Evolutionary conservation across 2,888 invertebrate species (phyloP).

Genomic region (Coleophora flavipennella): DNA sequence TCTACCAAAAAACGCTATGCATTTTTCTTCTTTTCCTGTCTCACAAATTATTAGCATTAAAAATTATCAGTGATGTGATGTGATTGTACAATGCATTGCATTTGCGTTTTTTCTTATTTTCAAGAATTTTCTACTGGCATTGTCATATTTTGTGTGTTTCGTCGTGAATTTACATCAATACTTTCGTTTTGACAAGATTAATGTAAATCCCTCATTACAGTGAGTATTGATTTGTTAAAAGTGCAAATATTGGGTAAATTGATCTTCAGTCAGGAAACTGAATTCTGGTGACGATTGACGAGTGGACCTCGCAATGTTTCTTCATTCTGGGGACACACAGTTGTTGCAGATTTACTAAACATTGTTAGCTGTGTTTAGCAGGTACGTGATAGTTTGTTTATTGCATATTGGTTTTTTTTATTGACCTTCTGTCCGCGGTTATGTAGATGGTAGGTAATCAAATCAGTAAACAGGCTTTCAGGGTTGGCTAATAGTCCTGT

Average conservation of each 20-base stretch:
- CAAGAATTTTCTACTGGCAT: no score
- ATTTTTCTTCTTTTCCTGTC: no score
- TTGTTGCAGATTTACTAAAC: constrained; percentile 26
- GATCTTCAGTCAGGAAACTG: background rate
- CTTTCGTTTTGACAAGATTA: background rate
- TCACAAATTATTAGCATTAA: no score
- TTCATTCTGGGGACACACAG: constrained; percentile 21
- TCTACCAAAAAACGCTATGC: no score
- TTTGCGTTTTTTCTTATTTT: no score
- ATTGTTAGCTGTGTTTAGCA: constrained; percentile 14
- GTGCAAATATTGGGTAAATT: background rate
- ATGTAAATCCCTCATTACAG: background rate
- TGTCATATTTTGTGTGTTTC: background rate
- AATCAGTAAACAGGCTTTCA: no score
- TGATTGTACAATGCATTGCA: no score
- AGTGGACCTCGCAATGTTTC: constrained; percentile 28
- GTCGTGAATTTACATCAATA: background rate
- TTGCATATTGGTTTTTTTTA: no score
- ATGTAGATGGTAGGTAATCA: no score
- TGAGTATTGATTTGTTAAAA: background rate
- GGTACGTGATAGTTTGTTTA: constrained; percentile 2
- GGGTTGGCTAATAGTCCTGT: no score
- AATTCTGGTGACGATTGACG: background rate
- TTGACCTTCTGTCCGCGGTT: no score
- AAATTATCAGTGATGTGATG: no score